phyloP scores from a whole-genome alignment of 2,113 vertebrate genomes.

The Vulpes vulpes region DNA sequence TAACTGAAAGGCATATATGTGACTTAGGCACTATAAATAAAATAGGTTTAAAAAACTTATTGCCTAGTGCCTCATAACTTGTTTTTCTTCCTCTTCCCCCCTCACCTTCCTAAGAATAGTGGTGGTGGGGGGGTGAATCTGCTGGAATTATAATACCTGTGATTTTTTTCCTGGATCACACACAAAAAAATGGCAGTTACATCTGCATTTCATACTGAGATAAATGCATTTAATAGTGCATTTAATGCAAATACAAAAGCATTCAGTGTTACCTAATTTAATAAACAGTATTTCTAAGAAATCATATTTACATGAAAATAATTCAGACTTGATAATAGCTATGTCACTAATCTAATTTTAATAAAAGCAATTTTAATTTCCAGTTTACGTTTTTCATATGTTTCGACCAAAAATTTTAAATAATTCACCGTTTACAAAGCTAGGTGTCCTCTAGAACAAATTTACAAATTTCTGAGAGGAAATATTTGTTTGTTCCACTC shows the following conservation, averaged over 20 bases:
- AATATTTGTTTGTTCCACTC: not conserved
- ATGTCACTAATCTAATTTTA: slow-evolving; percentile 16
- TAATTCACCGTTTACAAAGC: not conserved
- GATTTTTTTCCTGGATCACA: not conserved
- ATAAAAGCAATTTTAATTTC: not conserved
- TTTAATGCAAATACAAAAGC: not conserved
- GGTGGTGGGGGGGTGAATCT: not conserved
- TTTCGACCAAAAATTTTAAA: slow-evolving; percentile 17
- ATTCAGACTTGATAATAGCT: not conserved
- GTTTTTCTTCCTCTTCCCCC: not conserved
- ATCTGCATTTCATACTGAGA: not conserved
- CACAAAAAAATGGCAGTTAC: not conserved
- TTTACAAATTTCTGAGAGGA: not conserved
- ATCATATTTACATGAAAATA: slow-evolving; percentile 25
- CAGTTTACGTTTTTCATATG: not conserved
- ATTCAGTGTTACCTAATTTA: not conserved
- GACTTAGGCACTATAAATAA: not conserved
- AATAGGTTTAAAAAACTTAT: not conserved
- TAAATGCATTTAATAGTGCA: not conserved
- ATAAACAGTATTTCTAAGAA: not conserved
- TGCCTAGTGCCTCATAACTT: no score
- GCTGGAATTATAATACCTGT: not conserved
- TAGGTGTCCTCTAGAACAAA: not conserved
- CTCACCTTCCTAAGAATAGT: not conserved
- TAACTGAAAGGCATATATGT: not conserved